Percentiles rank a stretch among this genome's conserved stretches.
These are phyloP conservation scores for Amia ocellicauda DNA, from an alignment of 2,113 vertebrate species.

Conservation along the genomic window DNA sequence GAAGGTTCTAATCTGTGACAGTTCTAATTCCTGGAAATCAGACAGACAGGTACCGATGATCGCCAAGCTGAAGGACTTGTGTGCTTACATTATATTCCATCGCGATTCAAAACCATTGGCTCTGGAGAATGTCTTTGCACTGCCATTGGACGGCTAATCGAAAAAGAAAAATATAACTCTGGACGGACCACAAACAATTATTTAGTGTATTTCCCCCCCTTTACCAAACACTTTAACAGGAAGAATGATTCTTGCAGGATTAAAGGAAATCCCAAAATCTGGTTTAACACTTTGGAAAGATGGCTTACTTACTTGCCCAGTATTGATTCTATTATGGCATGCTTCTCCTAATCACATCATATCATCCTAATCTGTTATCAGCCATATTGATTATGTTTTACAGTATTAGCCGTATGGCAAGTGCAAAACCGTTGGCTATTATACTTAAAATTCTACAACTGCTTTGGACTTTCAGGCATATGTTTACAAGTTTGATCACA, in stretches of 20 bases:
- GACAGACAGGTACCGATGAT: constrained; percentile 65
- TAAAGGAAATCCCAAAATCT: constrained; percentile 47
- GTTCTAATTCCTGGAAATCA: constrained; percentile 78
- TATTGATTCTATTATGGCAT: constrained; percentile 36
- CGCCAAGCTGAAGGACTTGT: constrained; percentile 54
- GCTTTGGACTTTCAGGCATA: neutral
- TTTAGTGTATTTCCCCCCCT: too few relatives aligned
- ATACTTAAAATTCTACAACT: too few relatives aligned
- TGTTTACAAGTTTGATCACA: neutral
- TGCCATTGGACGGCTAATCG: too few relatives aligned
- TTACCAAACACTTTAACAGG: neutral
- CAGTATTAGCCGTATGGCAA: constrained; percentile 40
- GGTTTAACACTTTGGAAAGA: constrained; percentile 38
- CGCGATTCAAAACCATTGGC: too few relatives aligned
- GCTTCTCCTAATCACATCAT: constrained; percentile 31
- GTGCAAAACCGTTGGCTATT: neutral
- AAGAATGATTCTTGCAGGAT: constrained; percentile 6
- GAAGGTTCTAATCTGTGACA: constrained; percentile 82
- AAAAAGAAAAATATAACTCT: too few relatives aligned
- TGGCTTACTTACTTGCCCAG: constrained; percentile 7
- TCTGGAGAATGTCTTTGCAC: too few relatives aligned
- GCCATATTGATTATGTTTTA: constrained; percentile 66
- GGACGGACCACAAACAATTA: too few relatives aligned
- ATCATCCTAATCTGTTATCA: constrained; percentile 55
- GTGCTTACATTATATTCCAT: too few relatives aligned